phyloP scores from a whole-genome alignment of 2,113 vertebrate genomes.

The Euleptes europaea region DNA sequence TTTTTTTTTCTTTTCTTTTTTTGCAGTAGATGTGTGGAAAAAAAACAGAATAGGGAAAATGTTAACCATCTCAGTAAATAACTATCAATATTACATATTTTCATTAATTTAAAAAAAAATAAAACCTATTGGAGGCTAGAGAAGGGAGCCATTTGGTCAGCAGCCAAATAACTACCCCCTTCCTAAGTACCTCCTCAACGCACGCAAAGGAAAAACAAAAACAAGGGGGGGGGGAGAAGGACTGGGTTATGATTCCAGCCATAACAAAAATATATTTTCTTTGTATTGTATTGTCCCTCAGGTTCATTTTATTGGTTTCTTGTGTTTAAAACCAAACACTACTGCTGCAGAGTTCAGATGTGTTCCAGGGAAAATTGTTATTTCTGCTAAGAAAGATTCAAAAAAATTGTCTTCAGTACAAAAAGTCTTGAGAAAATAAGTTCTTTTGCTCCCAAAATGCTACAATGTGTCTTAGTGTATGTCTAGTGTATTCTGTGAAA shows the following conservation, averaged over 20 bases:
- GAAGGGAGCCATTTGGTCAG: slow-evolving; percentile 62
- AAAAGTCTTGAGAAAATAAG: slow-evolving; percentile 90
- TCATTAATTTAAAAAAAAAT: slow-evolving; percentile 87
- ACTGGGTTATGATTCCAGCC: slow-evolving; percentile 71
- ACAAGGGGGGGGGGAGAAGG: slow-evolving; percentile 54
- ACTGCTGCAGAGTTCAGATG: slow-evolving; percentile 79
- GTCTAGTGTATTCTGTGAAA: slow-evolving; percentile 95
- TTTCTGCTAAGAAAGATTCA: slow-evolving; percentile 83
- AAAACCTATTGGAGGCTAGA: slow-evolving; percentile 78
- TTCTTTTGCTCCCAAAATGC: slow-evolving; percentile 89
- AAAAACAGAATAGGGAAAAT: slow-evolving; percentile 82
- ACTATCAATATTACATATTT: slow-evolving; percentile 87
- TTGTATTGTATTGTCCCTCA: slow-evolving; percentile 89
- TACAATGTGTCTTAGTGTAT: slow-evolving; percentile 89
- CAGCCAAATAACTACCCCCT: slow-evolving; percentile 51
- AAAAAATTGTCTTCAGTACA: slow-evolving; percentile 85
- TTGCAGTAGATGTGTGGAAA: slow-evolving; percentile 77
- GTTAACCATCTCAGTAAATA: slow-evolving; percentile 85
- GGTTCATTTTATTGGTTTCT: slow-evolving; percentile 67
- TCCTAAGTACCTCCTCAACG: slow-evolving; percentile 54
- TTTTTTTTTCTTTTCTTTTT: slow-evolving; percentile 65
- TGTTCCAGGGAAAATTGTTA: slow-evolving; percentile 84
- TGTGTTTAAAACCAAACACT: slow-evolving; percentile 77
- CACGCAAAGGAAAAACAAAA: slow-evolving; percentile 67
- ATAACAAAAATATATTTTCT: slow-evolving; percentile 97